Evolutionary conservation across 2,888 invertebrate species (phyloP).

Genomic region (Tiliacea aurago): DNA sequence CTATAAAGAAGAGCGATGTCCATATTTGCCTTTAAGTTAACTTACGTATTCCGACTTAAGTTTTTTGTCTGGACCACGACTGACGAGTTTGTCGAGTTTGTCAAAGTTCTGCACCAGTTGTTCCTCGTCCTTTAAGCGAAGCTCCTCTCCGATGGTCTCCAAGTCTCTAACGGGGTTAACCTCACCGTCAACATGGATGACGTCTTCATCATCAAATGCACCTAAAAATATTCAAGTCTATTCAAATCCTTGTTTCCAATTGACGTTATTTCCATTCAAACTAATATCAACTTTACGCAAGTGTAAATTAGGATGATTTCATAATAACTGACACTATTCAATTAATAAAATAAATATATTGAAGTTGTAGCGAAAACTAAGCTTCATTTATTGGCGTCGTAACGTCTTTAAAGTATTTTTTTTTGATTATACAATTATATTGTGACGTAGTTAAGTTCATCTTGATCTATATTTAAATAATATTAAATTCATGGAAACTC

Average conservation of each 20-base stretch:
- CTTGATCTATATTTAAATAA: neutral
- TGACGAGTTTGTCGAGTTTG: slow-evolving; percentile 95
- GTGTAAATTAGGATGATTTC: neutral
- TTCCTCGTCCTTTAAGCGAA: slow-evolving; percentile 98
- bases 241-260: neutral
- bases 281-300: neutral
- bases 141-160: slow-evolving; percentile 98
- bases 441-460: neutral
- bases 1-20: neutral
- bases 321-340: neutral
- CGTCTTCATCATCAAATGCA: slow-evolving; percentile 99
- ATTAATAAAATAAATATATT: neutral
- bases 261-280: neutral
- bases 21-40: neutral
- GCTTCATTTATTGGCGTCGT: neutral
- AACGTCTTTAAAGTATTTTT: neutral
- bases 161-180: slow-evolving; percentile 99
- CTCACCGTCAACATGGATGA: slow-evolving; percentile 99
- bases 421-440: neutral
- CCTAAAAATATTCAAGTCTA: slow-evolving; percentile 87
- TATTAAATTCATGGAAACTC: slow-evolving; percentile 80
- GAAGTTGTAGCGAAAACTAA: neutral
- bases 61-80: slow-evolving; percentile 97
- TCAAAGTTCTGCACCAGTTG: slow-evolving; percentile 95
- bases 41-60: slow-evolving; percentile 98